Evolutionary conservation across 2,888 invertebrate species (phyloP), one percentile per base, ranked within the genome.

Genomic region (Drosophila kokeensis): DNA sequence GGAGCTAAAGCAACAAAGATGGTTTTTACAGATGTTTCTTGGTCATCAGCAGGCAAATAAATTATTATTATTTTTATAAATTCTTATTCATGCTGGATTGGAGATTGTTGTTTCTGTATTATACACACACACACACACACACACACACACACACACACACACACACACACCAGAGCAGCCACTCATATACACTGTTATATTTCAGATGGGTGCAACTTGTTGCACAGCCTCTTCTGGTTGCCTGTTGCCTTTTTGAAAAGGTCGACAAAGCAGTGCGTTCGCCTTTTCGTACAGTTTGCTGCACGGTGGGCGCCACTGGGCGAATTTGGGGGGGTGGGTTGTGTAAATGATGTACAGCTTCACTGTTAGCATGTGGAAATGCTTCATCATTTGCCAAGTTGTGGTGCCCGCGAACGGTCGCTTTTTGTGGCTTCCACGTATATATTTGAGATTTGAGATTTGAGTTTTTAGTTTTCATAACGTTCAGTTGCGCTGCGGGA

Each of bases 231-330:
- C 13, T 55, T 18, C 24, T 27, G 27, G 11, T 36, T 54, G 10
- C 36, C 27, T 18, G 15, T n/a, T 54, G 36, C 36, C 7, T 54
- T 24, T 36, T 54, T 13, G 15, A 15, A 24, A n/a, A 13, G 5
- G 75, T 79, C 69, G 77, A 60, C 60, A 61, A 78, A 75, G 77
- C 77, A 79, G 77, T 80, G 53, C 10, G 15, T 1, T 30, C 32
- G 48, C 27, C 45, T 60, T 67, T 67, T 76, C 58, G 62, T n/a
- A 67, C 78, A 72, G 66, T 59, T 45, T 60, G 24, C 18, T 6
- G 34, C 24, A 11, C 30, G 48, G 8, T 73, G 3, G 54, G 24
- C 27, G 24, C 18, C 53, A 34, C 5, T 11, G 29, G 32, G 48
- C 24, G 2, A 15, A 27, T n/a, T n/a, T n/a, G n/a, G 53, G 53